Conservation (phyloP, 1,140 invertebrate species). For the Sesamia nonagrioides region DNA sequence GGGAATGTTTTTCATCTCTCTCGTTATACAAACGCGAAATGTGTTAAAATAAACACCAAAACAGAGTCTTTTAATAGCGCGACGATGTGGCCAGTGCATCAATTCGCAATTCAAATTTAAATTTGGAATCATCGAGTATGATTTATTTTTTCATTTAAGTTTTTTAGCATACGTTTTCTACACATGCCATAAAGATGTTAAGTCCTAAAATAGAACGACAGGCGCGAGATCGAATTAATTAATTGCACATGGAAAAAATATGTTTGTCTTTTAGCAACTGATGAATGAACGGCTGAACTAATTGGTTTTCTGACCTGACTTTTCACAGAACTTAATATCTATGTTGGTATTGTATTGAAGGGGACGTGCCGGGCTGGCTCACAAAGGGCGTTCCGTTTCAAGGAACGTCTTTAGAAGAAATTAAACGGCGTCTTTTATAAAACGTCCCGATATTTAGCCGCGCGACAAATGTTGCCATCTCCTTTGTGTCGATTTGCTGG, state of each 20-base stretch:
- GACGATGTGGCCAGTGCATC: conserved; percentile 83
- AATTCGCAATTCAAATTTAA: conserved; percentile 81
- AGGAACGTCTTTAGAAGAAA: conserved; percentile 70
- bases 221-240: conserved; percentile 58
- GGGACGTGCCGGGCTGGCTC: conserved; percentile 53
- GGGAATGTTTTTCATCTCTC: conserved; percentile 86
- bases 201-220: conserved; percentile 60
- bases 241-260: conserved; percentile 57
- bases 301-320: conserved; percentile 65
- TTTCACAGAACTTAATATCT: conserved; percentile 58
- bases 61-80: conserved; percentile 83
- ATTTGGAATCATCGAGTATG: conserved; percentile 75
- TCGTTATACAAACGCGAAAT: conserved; percentile 85
- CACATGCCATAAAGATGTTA: conserved; percentile 67
- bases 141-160: conserved; percentile 78
- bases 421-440: conserved; percentile 79
- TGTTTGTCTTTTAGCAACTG: conserved; percentile 57
- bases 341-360: conserved; percentile 59
- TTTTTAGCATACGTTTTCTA: conserved; percentile 63
- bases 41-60: conserved; percentile 87
- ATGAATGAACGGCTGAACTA: conserved; percentile 59
- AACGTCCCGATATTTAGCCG: conserved; percentile 74
- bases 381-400: conserved; percentile 78
- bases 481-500: conserved; percentile 77
- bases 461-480: conserved; percentile 82